Evolutionary conservation across 2,888 invertebrate genomes (phyloP).

Genomic region (Thereva unica): DNA sequence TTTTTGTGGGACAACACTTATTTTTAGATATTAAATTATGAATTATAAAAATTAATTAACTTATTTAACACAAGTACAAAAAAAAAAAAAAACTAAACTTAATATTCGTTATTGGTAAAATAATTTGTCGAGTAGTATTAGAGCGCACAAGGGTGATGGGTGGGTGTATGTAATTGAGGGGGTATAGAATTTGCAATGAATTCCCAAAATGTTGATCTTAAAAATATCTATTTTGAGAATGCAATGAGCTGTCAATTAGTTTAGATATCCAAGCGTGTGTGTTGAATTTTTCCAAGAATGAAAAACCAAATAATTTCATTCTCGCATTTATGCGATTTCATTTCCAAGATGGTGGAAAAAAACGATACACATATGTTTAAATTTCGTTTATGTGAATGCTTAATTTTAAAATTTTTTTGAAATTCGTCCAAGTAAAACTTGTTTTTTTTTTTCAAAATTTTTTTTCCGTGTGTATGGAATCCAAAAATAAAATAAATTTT

Average conservation of each 20-base stretch:
- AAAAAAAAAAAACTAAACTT: too few relatives aligned
- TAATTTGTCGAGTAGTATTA: too few relatives aligned
- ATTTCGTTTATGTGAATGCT: background rate
- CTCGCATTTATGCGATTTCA: slow-evolving; percentile 27
- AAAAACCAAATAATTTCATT: slow-evolving; percentile 20
- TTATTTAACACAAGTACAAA: too few relatives aligned
- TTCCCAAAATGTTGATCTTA: too few relatives aligned
- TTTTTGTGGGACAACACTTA: too few relatives aligned
- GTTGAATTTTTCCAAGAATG: slow-evolving; percentile 23
- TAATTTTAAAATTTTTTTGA: slow-evolving; percentile 19
- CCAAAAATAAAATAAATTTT: slow-evolving; percentile 36
- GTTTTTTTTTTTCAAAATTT: slow-evolving; percentile 1
- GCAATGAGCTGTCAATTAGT: slow-evolving; percentile 13
- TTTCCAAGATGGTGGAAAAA: slow-evolving; percentile 28
- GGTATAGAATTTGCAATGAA: too few relatives aligned
- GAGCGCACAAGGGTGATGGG: too few relatives aligned
- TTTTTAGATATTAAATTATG: too few relatives aligned
- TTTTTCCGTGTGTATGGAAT: slow-evolving; percentile 22
- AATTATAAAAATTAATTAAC: too few relatives aligned
- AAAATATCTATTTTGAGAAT: too few relatives aligned
- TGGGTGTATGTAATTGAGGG: too few relatives aligned
- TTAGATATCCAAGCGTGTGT: slow-evolving; percentile 1
- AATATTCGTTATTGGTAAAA: too few relatives aligned
- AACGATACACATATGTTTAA: background rate
- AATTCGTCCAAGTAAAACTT: slow-evolving; percentile 13